Base-by-base conservation (phyloP, 2,888 invertebrate genomes). In the Pantelozetes paolii region DNA sequence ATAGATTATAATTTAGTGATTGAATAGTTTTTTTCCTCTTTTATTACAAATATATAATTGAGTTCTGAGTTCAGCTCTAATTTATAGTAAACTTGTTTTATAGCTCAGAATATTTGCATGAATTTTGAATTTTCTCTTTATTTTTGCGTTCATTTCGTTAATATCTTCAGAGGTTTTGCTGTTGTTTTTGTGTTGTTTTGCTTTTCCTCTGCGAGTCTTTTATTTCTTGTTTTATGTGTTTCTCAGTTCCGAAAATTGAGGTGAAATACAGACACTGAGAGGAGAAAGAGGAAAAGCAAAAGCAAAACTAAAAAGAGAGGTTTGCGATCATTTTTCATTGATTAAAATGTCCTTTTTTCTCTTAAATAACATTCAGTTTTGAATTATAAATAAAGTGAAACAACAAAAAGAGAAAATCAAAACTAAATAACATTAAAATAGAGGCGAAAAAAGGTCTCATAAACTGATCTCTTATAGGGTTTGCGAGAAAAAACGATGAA, bases 241-340 rank as follows among this genome's bases (percentile, higher is more conserved):
- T 54, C 54, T 54, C 54, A 23, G 54, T 54, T 54, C 54, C 54
- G 54, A 54, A 54, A 45, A 54, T 54, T 54, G 54, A 54, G 54
- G 54, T 54, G 54, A 54, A 54, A 54, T 54, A 54, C 6, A 54
- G 23, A 23, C 23, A 54, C 5, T 5, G 23, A 26, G 23, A 8
- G 1, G 23, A 54, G 3, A 54, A 54, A 20, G 23, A 45, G 5
- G 36, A 36, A 36, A 36, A 36, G 36, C 36, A 36, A 36, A 36
- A 20, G 18, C 6, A 20, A 26, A n/a, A n/a, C n/a, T n/a, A n/a
- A n/a, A n/a, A n/a, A n/a, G n/a, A n/a, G n/a, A n/a, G n/a, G n/a
- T n/a, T 62, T 15, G 30, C 30, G 5, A 62, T 62, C 30, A 62
- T 62, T 62, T 62, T 62, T 62, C 32, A 62, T 62, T 32, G 62